These are phyloP conservation scores for Notiomystis cincta DNA, from an alignment of 2,113 vertebrate species.

Conservation along the genomic window DNA sequence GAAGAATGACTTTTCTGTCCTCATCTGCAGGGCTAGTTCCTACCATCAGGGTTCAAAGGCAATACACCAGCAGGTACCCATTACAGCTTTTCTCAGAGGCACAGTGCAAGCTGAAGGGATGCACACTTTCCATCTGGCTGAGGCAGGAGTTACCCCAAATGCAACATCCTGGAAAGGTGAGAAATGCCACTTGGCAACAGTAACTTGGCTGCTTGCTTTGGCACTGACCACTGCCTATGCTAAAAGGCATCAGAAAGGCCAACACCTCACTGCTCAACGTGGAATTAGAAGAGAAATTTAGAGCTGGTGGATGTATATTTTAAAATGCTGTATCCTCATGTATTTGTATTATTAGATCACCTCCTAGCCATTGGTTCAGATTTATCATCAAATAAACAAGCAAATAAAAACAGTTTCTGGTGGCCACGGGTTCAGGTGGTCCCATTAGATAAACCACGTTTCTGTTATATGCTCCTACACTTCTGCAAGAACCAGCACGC, in stretches of 20 bases:
- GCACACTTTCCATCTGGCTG: background rate
- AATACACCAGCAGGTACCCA: background rate
- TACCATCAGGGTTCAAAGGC: background rate
- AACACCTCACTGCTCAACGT: background rate
- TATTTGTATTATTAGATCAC: fast-evolving
- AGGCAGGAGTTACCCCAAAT: background rate
- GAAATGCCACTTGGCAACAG: background rate
- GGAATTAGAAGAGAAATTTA: background rate
- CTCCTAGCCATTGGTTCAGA: background rate
- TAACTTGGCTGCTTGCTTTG: fast-evolving
- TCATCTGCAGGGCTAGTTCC: background rate
- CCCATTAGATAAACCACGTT: background rate
- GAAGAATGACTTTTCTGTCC: background rate
- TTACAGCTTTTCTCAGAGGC: background rate
- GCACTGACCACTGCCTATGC: background rate
- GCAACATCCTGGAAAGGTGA: fast-evolving
- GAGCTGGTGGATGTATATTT: fast-evolving
- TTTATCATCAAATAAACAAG: background rate
- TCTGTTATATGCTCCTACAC: fast-evolving
- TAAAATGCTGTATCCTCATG: fast-evolving
- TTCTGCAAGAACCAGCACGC: background rate
- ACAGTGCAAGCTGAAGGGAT: fast-evolving
- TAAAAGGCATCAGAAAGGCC: background rate
- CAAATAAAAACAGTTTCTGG: background rate
- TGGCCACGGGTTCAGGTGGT: background rate